phyloP scores from a whole-genome alignment of 2,113 vertebrate genomes.

The Colinus virginianus region DNA sequence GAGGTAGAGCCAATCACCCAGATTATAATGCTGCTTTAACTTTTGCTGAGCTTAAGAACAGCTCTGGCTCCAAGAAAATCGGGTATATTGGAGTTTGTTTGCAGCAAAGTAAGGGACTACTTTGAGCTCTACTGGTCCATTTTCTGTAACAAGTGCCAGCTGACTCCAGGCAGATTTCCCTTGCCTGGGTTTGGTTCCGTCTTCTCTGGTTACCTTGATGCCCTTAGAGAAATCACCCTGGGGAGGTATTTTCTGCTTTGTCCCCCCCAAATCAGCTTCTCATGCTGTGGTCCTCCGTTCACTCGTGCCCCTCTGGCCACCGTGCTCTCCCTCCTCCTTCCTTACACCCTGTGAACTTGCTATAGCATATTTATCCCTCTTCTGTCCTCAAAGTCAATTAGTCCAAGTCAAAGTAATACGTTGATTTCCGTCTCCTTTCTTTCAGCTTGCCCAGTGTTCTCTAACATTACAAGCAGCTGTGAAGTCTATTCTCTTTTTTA shows the following conservation, averaged over 20 bases:
- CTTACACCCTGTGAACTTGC: background rate
- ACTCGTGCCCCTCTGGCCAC: background rate
- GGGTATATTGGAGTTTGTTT: background rate
- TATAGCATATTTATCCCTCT: background rate
- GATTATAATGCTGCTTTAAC: background rate
- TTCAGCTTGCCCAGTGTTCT: background rate
- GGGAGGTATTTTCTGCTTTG: background rate
- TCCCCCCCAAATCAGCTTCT: background rate
- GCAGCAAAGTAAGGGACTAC: background rate
- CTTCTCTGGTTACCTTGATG: background rate
- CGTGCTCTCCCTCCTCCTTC: fast-evolving
- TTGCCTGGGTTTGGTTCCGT: background rate
- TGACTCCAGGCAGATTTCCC: background rate
- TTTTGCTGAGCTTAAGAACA: background rate
- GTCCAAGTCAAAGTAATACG: background rate
- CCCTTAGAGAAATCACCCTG: background rate
- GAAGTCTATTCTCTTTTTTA: background rate
- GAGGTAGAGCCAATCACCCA: background rate
- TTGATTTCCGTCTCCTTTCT: background rate
- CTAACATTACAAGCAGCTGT: background rate
- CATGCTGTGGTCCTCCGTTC: background rate
- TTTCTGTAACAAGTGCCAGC: background rate
- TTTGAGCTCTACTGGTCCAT: background rate
- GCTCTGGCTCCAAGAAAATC: background rate
- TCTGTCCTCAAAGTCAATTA: background rate